Evolutionary conservation across 2,888 invertebrate genomes (phyloP), one percentile per base, ranked within the genome.

Genomic region (Shargacucullia verbasci): DNA sequence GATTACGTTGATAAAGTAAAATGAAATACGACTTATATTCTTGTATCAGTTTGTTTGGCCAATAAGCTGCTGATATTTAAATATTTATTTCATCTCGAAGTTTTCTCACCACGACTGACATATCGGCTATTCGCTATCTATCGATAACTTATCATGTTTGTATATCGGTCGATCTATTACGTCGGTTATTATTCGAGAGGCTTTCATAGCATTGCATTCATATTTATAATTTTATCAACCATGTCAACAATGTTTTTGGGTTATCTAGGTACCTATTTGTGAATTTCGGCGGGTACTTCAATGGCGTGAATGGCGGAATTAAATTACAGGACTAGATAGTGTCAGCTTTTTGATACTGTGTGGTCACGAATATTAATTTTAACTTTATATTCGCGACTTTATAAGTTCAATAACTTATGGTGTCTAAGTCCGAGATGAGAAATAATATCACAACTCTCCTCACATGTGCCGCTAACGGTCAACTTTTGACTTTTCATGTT

Each of bases 121-220:
- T 80, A 81, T 82, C 81, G n/a, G 20, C 20, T 20, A 20, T 20
- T 20, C 20, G 67, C 29, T 79, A 74, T 65, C 54, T 65, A 57
- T 56, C 59, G 79, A 83, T 84, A 81, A 29, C 52, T 47, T 83
- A 83, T 86, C 83, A 60, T 48, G 47, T 66, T 60, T 48, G 47
- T 66, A 60, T 80, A 78, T 70, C 70, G 66, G 60, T 65, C 72
- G 74, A 73, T 69, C 68, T 75, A 81, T 81, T 83, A 82, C 78
- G 72, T 61, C 70, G 82, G 73, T 81, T 87, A 87, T 88, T 88
- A 86, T 80, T 86, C 65, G 79, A 87, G 86, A 82, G 86, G 76
- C 73, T 82, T 81, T 82, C 74, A 63, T 63, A 55, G 47, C 50
- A 53, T 65, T 62, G 44, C 60, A 44, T 56, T 73, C 61, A 69